These are phyloP conservation scores for Otolemur crassicaudatus DNA, from an alignment of 2,797 vertebrate species.

Conservation along the genomic window DNA sequence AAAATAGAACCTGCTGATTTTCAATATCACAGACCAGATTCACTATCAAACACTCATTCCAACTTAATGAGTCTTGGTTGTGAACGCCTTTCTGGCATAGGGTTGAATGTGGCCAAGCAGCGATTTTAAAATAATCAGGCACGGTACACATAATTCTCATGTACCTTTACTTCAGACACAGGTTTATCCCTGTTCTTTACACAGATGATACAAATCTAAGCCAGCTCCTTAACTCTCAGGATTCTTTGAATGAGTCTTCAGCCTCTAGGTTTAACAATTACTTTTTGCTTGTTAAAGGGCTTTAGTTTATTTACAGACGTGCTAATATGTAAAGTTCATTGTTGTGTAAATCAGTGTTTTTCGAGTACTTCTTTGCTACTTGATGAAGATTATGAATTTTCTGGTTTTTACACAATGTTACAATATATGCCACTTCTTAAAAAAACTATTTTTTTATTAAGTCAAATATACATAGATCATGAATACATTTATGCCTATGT, in stretches of 20 bases:
- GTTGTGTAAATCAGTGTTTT: neutral
- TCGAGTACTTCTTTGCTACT: neutral
- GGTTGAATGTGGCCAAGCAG: neutral
- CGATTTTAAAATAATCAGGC: constrained; percentile 34
- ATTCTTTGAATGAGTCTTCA: neutral
- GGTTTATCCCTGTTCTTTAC: neutral
- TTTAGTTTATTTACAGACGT: neutral
- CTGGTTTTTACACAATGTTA: neutral
- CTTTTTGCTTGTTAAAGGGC: neutral
- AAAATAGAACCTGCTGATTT: constrained; percentile 46
- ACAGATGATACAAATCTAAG: neutral
- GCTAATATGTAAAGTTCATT: neutral
- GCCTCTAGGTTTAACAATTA: neutral
- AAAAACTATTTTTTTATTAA: neutral
- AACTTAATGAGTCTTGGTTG: constrained; percentile 19
- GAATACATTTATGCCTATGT: too few species aligned
- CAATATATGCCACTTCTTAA: neutral
- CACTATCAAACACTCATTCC: constrained; percentile 10
- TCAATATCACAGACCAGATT: constrained; percentile 36
- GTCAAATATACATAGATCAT: too few species aligned
- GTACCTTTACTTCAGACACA: neutral
- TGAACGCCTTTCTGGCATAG: neutral
- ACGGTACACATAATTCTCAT: neutral
- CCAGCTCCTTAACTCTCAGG: neutral
- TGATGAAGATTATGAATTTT: neutral